Evolutionary conservation across 2,888 invertebrate genomes (phyloP), one percentile per base, ranked within the genome.

Genomic region (Petrolisthes cinctipes): DNA sequence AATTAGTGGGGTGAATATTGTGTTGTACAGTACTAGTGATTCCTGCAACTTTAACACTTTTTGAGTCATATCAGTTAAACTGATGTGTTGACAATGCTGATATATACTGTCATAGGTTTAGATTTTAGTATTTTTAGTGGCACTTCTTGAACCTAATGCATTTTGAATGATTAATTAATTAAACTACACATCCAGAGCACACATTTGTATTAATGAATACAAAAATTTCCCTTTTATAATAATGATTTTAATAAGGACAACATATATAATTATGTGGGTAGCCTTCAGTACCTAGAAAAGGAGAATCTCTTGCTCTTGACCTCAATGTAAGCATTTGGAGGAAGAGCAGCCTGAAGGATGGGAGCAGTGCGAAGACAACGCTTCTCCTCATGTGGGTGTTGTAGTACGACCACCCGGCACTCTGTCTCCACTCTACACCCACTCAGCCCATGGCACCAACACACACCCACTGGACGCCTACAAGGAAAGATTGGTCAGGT

Each of bases 381-480:
- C 92, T 97, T 96, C 92, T 97, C 97, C 94, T 98, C 98, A 89
- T 97, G 97, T 17, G 98, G 98, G 94, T 98, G 98, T 93, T 98
- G 98, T 7, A 98, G 94, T n/a, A 90, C 71, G n/a, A 90, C 82
- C 11, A 90, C 86, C 0, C 86, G 76, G 56, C 88, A 84, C 5
- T 61, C 54, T 3, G 87, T 85, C 17, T 61, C 11, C 68, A 89
- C 82, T 17, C 68, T 73, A n/a, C 23, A 73, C 20, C 86, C 71
- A 37, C 71, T 79, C 37, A 89, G 75, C 5, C 73, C 83, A 14
- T 66, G 75, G 53, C 90, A 90, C 90, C 90, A 90, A 37, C 90
- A 90, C 71, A 89, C 90, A 17, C 83, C 88, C 66, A 76, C 83
- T 5, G 90, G 90, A 20, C 90, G 87, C 71, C 90, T 90, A 76